Base-by-base conservation (phyloP, 30 jellyfish, hydroid and myxozoan species). In the Sanderia malayensis region DNA sequence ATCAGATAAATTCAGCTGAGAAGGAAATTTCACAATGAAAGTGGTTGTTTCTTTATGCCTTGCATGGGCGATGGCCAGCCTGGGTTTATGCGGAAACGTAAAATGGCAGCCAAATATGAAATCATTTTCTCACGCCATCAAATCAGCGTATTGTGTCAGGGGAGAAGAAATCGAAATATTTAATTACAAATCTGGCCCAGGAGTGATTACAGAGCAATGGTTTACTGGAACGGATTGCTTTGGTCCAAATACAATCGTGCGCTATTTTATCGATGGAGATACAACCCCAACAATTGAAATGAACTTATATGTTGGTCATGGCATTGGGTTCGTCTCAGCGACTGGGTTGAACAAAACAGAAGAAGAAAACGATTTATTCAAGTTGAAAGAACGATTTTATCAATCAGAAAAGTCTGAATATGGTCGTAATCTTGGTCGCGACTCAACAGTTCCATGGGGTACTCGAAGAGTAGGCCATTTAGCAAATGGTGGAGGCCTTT, bases 161-260 rank as follows among this genome's bases (percentile, higher is more conserved):
- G 85, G 84, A 44, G 61, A 22, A 18, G 96, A 86, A 46, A 61
- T 62, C 41, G 76, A 69, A 23, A 20, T 86, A 49, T 78, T 86
- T 63, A 30, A 61, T 1, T 47, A 74, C 34, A 24, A 31, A 2
- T 7, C 31, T 23, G 96, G 94, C 7, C 96, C 96, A 0, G 96
- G 86, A 1, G 96, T 78, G 33, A 27, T 86, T 4, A 86, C 96
- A 0, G 96, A 86, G 82, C 96, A 86, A 71, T 86, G 96, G 96
- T 86, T 79, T 31, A 75, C 96, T 1, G 89, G 96, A 15, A 9
- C 23, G 21, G 75, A 44, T 0, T 86, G 96, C 69, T 70, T 86
- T 25, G 79, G 82, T 19, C 88, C 93, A 0, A 73, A 73, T 34
- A 70, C 96, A 46, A 72, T 74, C 64, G 57, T 83, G 32, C 67